phyloP scores from a whole-genome alignment of 2,113 vertebrate species.

The Lucifuga dentata region DNA sequence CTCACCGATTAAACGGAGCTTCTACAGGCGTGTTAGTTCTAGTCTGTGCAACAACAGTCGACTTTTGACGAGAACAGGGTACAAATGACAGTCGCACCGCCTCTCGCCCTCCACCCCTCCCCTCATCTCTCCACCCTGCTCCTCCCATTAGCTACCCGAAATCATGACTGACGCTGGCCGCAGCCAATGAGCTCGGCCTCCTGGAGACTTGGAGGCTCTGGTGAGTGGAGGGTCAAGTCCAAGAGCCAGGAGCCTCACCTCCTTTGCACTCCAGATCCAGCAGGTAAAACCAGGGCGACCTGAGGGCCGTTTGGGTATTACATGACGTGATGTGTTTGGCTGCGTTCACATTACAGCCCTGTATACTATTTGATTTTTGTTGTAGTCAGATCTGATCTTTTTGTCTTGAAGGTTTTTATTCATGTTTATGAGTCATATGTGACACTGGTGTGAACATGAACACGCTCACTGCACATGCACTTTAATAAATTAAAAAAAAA shows the following conservation, averaged over 20 bases:
- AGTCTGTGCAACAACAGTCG: slow-evolving; percentile 34
- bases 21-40: background rate
- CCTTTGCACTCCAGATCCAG: no score
- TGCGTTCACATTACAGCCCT: no score
- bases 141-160: slow-evolving; percentile 49
- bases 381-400: no score
- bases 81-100: slow-evolving; percentile 74
- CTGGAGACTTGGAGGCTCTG: background rate
- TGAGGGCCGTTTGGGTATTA: no score
- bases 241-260: slow-evolving; percentile 20
- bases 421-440: no score
- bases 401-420: no score
- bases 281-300: no score
- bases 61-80: slow-evolving; percentile 70
- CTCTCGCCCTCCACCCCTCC: slow-evolving; percentile 46
- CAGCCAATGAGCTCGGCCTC: slow-evolving; percentile 60
- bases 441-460: no score
- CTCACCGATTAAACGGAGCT: background rate
- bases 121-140: slow-evolving; percentile 11
- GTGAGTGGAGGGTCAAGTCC: slow-evolving; percentile 37
- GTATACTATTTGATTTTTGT: no score
- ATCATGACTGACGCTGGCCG: slow-evolving; percentile 54
- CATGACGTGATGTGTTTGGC: no score
- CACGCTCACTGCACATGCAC: no score
- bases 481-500: no score